phyloP scores from a whole-genome alignment of 1,140 invertebrate genomes.

The Tachypleus tridentatus region DNA sequence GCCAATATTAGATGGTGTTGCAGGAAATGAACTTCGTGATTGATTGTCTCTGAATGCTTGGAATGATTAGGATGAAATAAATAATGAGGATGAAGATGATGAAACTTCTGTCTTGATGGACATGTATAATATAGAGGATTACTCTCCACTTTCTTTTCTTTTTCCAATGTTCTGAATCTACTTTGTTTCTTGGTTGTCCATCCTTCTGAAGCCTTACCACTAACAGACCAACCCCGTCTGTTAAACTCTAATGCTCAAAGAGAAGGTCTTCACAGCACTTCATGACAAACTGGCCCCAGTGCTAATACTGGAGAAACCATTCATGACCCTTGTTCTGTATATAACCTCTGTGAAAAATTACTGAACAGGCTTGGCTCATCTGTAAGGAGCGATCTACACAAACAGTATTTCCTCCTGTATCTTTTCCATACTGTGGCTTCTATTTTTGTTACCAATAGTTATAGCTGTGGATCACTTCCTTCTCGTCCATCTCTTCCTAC shows the following conservation, averaged over 20 bases:
- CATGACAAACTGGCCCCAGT: slow-evolving; percentile 12
- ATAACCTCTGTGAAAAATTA: slow-evolving; percentile 49
- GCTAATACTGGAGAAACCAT: not conserved
- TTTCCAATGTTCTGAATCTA: slow-evolving; percentile 90
- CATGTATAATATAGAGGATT: slow-evolving; percentile 51
- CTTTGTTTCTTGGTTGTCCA: slow-evolving; percentile 82
- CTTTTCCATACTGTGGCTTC: not conserved
- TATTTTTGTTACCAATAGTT: slow-evolving; percentile 5
- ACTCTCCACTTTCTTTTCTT: slow-evolving; percentile 46
- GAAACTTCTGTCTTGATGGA: slow-evolving; percentile 44
- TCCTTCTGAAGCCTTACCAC: slow-evolving; percentile 79
- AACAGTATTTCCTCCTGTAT: not conserved
- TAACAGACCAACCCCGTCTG: slow-evolving; percentile 92
- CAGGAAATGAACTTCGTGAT: slow-evolving; percentile 27
- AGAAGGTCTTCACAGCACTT: slow-evolving; percentile 89
- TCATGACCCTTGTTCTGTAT: slow-evolving; percentile 17
- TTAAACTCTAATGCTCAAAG: slow-evolving; percentile 84
- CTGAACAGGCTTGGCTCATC: slow-evolving; percentile 66
- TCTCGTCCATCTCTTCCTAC: slow-evolving; percentile 3
- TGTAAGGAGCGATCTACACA: slow-evolving; percentile 32
- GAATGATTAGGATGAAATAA: slow-evolving; percentile 64
- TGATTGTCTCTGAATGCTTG: slow-evolving; percentile 33
- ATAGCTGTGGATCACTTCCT: slow-evolving; percentile 15
- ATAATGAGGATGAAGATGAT: slow-evolving; percentile 67
- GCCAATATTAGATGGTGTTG: slow-evolving; percentile 48